Conservation (phyloP, 1,140 invertebrate genomes). For the Vanessa atalanta region DNA sequence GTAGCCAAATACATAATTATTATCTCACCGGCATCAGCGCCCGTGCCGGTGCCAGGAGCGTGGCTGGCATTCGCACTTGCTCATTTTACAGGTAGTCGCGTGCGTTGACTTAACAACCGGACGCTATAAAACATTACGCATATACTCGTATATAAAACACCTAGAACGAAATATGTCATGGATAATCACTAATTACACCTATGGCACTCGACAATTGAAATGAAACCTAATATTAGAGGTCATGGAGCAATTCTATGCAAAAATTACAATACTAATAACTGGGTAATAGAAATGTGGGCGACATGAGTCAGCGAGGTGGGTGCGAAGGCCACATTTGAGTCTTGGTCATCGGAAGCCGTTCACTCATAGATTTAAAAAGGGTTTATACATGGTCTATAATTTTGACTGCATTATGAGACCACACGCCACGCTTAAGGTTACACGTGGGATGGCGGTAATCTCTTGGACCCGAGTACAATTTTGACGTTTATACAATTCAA, state of each 20-base stretch:
- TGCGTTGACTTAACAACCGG: constrained; percentile 65
- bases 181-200: constrained; percentile 37
- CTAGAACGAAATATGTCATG: constrained; percentile 42
- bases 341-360: constrained; percentile 65
- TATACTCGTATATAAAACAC: constrained; percentile 28
- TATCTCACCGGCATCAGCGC: constrained; percentile 51
- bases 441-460: constrained; percentile 33
- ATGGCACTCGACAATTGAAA: constrained; percentile 37
- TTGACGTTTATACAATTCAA: constrained; percentile 30
- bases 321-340: constrained; percentile 49
- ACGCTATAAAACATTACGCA: constrained; percentile 58
- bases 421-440: constrained; percentile 31
- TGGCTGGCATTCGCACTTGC: constrained; percentile 65
- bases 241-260: constrained; percentile 58
- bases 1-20: constrained; percentile 52
- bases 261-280: constrained; percentile 58
- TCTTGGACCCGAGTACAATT: constrained; percentile 26
- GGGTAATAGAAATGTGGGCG: constrained; percentile 54
- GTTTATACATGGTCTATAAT: constrained; percentile 31
- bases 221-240: constrained; percentile 51
- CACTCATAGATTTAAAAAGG: constrained; percentile 47
- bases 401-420: constrained; percentile 33
- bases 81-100: constrained; percentile 62
- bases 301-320: constrained; percentile 60
- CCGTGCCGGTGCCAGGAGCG: constrained; percentile 41